phyloP scores from a whole-genome alignment of 2,888 invertebrate genomes.

The Andrena praecox region DNA sequence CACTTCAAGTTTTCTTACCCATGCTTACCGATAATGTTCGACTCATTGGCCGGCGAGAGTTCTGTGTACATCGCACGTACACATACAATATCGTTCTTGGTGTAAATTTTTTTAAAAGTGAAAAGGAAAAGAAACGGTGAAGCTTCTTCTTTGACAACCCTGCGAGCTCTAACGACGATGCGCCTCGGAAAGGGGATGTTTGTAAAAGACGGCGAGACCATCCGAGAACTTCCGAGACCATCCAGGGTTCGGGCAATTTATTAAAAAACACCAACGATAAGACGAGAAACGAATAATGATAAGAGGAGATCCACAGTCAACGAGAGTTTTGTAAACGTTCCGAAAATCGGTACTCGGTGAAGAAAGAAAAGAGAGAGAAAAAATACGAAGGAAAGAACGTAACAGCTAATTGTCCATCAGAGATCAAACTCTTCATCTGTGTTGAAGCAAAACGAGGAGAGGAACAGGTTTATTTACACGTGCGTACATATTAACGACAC shows the following conservation, averaged over 20 bases:
- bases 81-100: conserved; percentile 54
- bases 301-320: conserved; percentile 74
- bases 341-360: conserved; percentile 74
- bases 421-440: conserved; percentile 66
- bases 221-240: conserved; percentile 61
- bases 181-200: conserved; percentile 57
- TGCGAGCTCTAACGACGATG: conserved; percentile 42
- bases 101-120: conserved; percentile 47
- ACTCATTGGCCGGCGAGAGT: conserved; percentile 57
- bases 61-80: conserved; percentile 38
- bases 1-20: conserved; percentile 70
- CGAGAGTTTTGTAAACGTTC: conserved; percentile 78
- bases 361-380: conserved; percentile 24
- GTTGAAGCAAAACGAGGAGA: conserved; percentile 70
- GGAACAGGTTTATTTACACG: conserved; percentile 76
- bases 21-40: conserved; percentile 43
- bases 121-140: conserved; percentile 31
- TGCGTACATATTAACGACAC: conserved; percentile 76
- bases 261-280: conserved; percentile 68
- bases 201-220: conserved; percentile 36
- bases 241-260: conserved; percentile 75
- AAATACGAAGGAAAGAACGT: conserved; percentile 61
- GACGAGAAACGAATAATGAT: conserved; percentile 64
- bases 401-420: conserved; percentile 76
- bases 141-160: conserved; percentile 54